These are phyloP conservation scores for Epinephelus coioides DNA, from an alignment of 2,797 vertebrate genomes.

Conservation along the genomic window DNA sequence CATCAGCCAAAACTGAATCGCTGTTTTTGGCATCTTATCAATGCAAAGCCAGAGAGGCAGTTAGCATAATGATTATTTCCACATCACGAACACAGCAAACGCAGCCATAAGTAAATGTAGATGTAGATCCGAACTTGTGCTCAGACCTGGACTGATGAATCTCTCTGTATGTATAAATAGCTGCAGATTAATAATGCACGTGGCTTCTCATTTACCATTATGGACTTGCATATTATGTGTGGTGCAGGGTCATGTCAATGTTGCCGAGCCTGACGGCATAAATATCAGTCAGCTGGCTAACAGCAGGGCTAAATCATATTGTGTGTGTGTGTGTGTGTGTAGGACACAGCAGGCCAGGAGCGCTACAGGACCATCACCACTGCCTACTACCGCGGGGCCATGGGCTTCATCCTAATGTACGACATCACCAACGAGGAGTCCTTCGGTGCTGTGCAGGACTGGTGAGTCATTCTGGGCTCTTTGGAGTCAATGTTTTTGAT, in stretches of 20 bases:
- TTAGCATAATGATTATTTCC: constrained; percentile 59
- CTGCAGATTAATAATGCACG: constrained; percentile 26
- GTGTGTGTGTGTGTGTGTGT: constrained; percentile 58
- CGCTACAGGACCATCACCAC: constrained; percentile 98
- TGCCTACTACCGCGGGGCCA: constrained; percentile 97
- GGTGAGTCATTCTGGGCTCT: constrained; percentile 85
- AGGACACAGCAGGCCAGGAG: constrained; percentile 99
- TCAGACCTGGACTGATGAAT: constrained; percentile 1
- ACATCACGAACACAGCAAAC: constrained; percentile 29
- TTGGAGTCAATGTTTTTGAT: constrained; percentile 20
- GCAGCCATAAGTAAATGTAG: constrained; percentile 4
- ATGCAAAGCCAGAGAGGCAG: constrained; percentile 56
- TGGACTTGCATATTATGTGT: neutral
- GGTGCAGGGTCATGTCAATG: constrained; percentile 3
- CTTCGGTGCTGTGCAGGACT: constrained; percentile 96
- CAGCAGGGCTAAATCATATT: constrained; percentile 36
- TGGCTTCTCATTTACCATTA: constrained; percentile 10
- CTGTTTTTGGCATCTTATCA: constrained; percentile 62
- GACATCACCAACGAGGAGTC: constrained; percentile 99
- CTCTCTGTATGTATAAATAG: constrained; percentile 22
- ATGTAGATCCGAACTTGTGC: neutral
- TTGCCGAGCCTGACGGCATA: constrained; percentile 22
- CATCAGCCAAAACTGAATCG: constrained; percentile 43
- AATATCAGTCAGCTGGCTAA: constrained; percentile 29
- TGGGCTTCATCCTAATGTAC: constrained; percentile 99